Conservation (phyloP, 2,113 vertebrate species). For the Turnix velox region DNA sequence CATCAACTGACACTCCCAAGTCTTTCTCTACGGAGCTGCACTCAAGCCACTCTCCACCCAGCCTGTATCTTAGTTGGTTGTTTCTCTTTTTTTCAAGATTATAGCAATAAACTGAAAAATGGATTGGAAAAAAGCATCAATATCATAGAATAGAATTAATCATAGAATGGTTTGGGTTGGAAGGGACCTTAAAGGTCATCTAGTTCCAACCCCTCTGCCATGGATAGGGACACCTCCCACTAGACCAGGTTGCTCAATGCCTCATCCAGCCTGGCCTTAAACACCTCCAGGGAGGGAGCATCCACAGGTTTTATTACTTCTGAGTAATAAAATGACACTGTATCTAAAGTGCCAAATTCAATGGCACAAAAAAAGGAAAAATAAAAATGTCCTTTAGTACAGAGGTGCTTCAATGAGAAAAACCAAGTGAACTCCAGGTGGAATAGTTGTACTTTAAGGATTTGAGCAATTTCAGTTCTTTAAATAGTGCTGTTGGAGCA, state of each 20-base stretch:
- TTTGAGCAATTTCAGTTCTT: not conserved
- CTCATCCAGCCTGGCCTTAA: no score
- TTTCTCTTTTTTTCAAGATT: not conserved
- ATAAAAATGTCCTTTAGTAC: not conserved
- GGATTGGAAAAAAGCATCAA: not conserved
- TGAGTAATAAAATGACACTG: not conserved
- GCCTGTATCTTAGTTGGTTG: not conserved
- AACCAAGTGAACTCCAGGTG: not conserved
- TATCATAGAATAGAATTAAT: no score
- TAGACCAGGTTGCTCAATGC: no score
- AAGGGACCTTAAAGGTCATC: no score
- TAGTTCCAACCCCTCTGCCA: no score
- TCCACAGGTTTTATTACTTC: constrained; percentile 38
- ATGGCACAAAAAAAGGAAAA: fast-evolving
- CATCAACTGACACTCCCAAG: no score
- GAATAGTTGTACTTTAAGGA: not conserved
- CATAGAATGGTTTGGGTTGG: no score
- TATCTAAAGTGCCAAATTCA: not conserved
- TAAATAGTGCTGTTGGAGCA: not conserved
- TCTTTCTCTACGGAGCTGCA: no score
- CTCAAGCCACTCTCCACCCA: no score
- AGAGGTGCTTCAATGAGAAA: not conserved
- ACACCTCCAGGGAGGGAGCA: no score
- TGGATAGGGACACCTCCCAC: no score
- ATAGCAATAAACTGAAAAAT: not conserved